phyloP scores from a whole-genome alignment of 2,888 invertebrate genomes.

The Papilio elwesi region DNA sequence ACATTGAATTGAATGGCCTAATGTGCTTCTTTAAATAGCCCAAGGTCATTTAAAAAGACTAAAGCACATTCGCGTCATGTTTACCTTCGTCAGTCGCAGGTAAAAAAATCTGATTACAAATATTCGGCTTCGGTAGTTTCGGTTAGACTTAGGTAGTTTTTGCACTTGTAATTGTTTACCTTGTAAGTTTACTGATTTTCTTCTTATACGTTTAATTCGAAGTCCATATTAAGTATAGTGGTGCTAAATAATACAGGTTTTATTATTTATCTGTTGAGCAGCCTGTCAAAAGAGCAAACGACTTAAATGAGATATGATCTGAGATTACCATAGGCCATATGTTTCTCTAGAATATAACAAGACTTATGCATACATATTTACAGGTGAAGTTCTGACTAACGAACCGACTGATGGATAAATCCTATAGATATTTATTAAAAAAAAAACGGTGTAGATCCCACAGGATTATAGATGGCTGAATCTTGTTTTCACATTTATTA shows the following conservation, averaged over 20 bases:
- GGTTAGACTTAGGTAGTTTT: background rate
- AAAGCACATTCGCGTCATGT: conserved; percentile 8
- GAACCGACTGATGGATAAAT: background rate
- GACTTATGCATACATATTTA: background rate
- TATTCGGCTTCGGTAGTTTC: background rate
- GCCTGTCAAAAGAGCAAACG: conserved; percentile 2
- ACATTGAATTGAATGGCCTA: conserved; percentile 17
- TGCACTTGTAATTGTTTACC: background rate
- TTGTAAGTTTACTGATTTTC: background rate
- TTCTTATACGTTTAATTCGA: background rate
- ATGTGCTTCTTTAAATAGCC: conserved; percentile 16
- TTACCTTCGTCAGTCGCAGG: conserved; percentile 14
- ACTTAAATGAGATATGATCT: conserved; percentile 1
- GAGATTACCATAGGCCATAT: background rate
- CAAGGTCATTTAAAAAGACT: conserved; percentile 17
- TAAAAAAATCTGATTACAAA: background rate
- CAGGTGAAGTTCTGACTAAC: background rate
- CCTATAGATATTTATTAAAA: background rate
- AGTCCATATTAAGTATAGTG: background rate
- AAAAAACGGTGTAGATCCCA: background rate
- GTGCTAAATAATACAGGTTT: no score
- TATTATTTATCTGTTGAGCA: background rate
- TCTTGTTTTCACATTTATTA: no score
- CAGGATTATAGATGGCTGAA: no score
- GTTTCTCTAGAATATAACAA: background rate